These are phyloP conservation scores for Cathartes aura DNA, from an alignment of 2,113 vertebrate species.

Conservation along the genomic window DNA sequence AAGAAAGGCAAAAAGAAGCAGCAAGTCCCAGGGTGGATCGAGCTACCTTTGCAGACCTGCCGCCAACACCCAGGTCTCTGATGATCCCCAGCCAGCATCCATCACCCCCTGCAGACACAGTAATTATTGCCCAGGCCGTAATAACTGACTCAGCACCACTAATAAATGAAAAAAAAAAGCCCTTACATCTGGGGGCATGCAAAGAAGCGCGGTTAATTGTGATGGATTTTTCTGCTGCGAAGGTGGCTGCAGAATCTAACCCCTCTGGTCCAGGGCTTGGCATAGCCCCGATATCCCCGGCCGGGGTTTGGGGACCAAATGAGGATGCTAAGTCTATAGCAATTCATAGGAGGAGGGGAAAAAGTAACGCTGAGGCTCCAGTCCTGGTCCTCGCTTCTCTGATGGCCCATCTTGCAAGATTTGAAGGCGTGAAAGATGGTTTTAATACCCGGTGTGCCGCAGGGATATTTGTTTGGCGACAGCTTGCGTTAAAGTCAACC, in stretches of 20 bases:
- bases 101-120: not conserved
- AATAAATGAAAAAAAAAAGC: not conserved
- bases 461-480: constrained; percentile 69
- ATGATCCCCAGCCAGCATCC: not conserved
- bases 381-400: not conserved
- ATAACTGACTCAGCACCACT: constrained; percentile 39
- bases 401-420: constrained; percentile 40
- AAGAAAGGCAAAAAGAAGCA: not conserved
- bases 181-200: not conserved
- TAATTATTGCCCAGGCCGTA: constrained; percentile 43
- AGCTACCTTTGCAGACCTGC: not conserved
- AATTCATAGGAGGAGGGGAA: not conserved
- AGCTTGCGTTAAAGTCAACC: constrained; percentile 66
- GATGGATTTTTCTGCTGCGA: constrained; percentile 25
- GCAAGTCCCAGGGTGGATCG: not conserved
- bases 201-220: constrained; percentile 39
- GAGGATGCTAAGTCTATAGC: not conserved
- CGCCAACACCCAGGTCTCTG: not conserved
- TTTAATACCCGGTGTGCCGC: constrained; percentile 65
- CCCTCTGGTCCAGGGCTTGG: not conserved
- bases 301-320: not conserved
- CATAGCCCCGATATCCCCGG: not conserved
- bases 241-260: not conserved
- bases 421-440: constrained; percentile 71
- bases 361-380: not conserved